A percentile compares a stretch with the other conserved stretches of the same genome.
These are phyloP conservation scores for Psittacula echo DNA, from an alignment of 2,797 vertebrate genomes.

Conservation along the genomic window DNA sequence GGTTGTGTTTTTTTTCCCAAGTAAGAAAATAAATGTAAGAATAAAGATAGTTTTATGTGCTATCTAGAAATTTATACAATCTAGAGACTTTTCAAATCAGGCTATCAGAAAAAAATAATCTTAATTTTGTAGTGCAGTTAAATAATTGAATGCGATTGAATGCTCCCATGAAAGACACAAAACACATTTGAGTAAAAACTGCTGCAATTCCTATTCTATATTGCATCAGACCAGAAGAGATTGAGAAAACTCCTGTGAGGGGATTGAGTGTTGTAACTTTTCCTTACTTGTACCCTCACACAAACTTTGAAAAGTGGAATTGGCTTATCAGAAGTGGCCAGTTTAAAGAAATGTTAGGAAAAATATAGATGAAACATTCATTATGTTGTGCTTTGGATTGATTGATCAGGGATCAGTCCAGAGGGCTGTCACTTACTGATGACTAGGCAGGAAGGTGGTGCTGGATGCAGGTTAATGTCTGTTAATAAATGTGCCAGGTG, in stretches of 20 bases:
- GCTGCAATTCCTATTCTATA: background rate
- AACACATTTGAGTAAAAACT: background rate
- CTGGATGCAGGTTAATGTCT: background rate
- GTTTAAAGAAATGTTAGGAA: background rate
- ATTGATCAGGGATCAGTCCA: background rate
- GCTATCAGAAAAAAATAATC: background rate
- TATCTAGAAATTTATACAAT: background rate
- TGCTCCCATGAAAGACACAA: background rate
- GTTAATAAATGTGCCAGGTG: background rate
- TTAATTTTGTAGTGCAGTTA: background rate
- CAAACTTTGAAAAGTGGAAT: background rate
- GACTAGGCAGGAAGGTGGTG: background rate
- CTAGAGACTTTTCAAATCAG: background rate
- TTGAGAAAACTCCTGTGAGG: background rate
- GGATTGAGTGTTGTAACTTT: background rate
- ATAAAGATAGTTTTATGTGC: background rate
- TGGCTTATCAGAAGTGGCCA: background rate
- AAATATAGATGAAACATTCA: background rate
- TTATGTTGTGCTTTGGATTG: background rate
- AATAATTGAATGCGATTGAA: background rate
- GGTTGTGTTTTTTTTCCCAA: background rate
- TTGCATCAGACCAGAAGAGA: background rate
- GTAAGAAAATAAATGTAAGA: background rate
- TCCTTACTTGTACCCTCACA: background rate
- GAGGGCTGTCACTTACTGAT: accelerated